Conservation (phyloP, 2,113 vertebrate genomes). For the Opisthocomus hoazin region DNA sequence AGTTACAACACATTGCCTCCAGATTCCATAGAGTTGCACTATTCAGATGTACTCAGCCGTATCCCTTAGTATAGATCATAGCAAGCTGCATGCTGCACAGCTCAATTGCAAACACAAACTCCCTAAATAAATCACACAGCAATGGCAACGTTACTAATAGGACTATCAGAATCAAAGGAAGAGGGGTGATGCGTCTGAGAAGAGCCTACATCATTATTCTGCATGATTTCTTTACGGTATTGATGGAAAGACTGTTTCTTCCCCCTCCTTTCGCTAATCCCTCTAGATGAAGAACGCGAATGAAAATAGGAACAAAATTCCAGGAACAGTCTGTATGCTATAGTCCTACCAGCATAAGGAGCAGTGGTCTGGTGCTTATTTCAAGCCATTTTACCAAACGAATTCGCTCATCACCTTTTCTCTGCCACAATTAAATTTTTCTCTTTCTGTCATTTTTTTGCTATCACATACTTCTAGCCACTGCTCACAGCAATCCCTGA, state of each 20-base stretch:
- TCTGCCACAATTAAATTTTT: neutral
- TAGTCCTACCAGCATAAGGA: neutral
- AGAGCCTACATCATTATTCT: neutral
- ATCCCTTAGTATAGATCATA: neutral
- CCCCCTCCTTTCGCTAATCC: neutral
- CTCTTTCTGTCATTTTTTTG: neutral
- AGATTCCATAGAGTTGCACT: slow-evolving; percentile 30
- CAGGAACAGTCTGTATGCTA: neutral
- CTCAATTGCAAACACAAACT: neutral
- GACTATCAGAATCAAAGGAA: slow-evolving; percentile 27
- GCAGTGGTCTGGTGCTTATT: neutral
- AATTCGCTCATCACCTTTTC: neutral
- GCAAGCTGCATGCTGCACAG: neutral
- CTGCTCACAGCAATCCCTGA: neutral
- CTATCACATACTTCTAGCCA: neutral
- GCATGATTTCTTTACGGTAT: neutral
- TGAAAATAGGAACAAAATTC: neutral
- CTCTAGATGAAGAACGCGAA: neutral
- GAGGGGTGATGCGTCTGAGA: neutral
- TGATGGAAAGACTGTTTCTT: neutral
- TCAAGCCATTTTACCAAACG: neutral
- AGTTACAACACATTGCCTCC: neutral
- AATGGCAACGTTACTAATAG: slow-evolving; percentile 27
- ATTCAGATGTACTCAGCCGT: neutral
- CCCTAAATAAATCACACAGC: slow-evolving; percentile 28